A percentile compares a stretch with the other conserved stretches of the same genome.
phyloP scores from a whole-genome alignment of 1,140 invertebrate species.

The Araneus ventricosus region DNA sequence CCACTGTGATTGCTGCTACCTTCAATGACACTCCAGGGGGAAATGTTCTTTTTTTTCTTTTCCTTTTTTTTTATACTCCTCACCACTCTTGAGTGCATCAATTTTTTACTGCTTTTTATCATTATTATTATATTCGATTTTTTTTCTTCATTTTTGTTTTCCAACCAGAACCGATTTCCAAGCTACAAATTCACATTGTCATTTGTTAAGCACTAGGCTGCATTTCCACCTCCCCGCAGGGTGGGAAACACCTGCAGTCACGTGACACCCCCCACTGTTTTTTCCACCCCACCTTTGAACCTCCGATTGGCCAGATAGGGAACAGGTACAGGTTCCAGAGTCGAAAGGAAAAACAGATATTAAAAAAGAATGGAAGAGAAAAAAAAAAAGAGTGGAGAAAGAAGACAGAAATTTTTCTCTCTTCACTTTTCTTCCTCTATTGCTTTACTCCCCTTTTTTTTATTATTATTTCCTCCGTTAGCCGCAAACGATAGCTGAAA shows the following conservation, averaged over 20 bases:
- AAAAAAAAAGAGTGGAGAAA: background rate
- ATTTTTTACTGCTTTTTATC: slow-evolving; percentile 51
- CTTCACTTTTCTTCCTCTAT: slow-evolving; percentile 36
- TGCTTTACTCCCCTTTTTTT: background rate
- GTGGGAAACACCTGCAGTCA: slow-evolving; percentile 71
- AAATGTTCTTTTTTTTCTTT: background rate
- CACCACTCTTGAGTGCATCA: background rate
- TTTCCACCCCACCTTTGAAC: slow-evolving; percentile 18
- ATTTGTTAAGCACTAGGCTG: slow-evolving; percentile 43
- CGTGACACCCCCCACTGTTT: slow-evolving; percentile 37
- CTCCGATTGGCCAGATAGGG: slow-evolving; percentile 64
- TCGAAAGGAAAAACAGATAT: slow-evolving; percentile 54
- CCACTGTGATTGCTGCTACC: slow-evolving; percentile 17
- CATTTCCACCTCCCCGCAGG: slow-evolving; percentile 24
- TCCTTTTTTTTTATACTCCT: background rate
- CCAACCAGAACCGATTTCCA: background rate
- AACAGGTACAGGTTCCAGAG: slow-evolving; percentile 63
- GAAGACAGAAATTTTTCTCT: slow-evolving; percentile 7
- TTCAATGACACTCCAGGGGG: slow-evolving; percentile 20
- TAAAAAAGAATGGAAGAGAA: slow-evolving; percentile 9
- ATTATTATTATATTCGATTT: slow-evolving; percentile 53
- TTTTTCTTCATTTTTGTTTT: slow-evolving; percentile 37
- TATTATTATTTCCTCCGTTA: slow-evolving; percentile 12
- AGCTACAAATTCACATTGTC: slow-evolving; percentile 56
- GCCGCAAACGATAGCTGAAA: slow-evolving; percentile 52